These are phyloP conservation scores for Orthonyx spaldingii DNA, from an alignment of 2,113 vertebrate species.

Conservation along the genomic window DNA sequence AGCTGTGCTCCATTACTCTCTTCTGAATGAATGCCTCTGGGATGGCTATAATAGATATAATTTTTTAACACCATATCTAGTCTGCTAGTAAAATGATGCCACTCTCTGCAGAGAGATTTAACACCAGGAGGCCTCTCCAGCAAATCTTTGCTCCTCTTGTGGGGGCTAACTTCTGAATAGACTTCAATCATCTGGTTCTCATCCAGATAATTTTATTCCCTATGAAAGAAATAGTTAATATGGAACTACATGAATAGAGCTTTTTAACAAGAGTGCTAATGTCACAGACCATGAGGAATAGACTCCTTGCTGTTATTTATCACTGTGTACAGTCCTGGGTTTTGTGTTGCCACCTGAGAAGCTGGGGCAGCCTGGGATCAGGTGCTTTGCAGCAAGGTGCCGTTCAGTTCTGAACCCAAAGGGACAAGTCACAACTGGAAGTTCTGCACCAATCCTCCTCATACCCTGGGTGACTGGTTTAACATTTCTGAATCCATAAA, in stretches of 20 bases:
- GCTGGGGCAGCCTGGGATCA: neutral
- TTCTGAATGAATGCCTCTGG: constrained; percentile 42
- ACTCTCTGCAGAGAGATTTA: constrained; percentile 30
- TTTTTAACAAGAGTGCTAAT: neutral
- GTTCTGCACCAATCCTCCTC: neutral
- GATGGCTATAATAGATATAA: constrained; percentile 36
- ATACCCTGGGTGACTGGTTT: neutral
- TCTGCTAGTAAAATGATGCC: constrained; percentile 40
- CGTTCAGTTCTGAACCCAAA: neutral
- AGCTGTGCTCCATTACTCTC: constrained; percentile 59
- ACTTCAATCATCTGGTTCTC: neutral
- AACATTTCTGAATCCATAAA: neutral
- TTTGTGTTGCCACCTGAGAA: neutral
- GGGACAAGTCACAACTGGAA: neutral
- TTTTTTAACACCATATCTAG: constrained; percentile 44
- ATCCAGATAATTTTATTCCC: neutral
- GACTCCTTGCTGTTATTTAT: neutral
- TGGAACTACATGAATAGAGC: neutral
- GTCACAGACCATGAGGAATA: neutral
- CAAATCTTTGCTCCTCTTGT: neutral
- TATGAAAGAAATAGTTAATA: neutral
- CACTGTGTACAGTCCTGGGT: neutral
- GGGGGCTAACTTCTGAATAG: neutral
- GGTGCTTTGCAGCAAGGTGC: neutral
- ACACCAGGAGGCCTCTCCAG: neutral